Base-by-base conservation (phyloP, 2,888 invertebrate species). In the Cosmia pyralina region DNA sequence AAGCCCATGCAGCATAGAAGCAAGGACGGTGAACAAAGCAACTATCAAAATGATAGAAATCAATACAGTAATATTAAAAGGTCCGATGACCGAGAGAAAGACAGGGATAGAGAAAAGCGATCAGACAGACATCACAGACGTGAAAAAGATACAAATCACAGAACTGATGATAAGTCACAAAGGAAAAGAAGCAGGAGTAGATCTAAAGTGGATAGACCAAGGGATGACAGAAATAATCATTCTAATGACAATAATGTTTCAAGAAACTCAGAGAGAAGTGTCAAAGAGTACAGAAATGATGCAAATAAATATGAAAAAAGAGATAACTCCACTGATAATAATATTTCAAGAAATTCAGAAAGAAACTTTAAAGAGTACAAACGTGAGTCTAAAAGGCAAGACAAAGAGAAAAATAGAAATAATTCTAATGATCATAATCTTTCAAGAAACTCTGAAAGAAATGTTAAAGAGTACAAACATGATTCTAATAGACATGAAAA, bases 171-270 rank as follows among this genome's bases (percentile, higher is more conserved):
- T 85, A 90, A 84, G 88, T 91, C 83, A 92, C 92, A 79, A 84
- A 91, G 84, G 90, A 92, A 87, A 88, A 93, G 91, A 95, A 89
- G 88, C 72, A 88, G 86, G 79, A 91, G 86, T 67, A 75, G 73
- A 2, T 69, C 75, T 22, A 80, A 63, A 57, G 34, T 28, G 28
- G 88, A 73, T 62, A 79, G 85, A 57, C 78, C 88, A 75, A 81
- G 71, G 62, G 73, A 70, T 72, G 58, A 68, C n/a, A 78, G 72
- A 60, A 81, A 72, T 65, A 82, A 73, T 50, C 64, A 77, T 66
- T 53, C 58, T 38, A 70, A 62, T 69, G 80, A 83, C 50, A 69
- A 72, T 44, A 83, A 79, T 69, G 48, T 52, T 28, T 65, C 78
- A 53, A 81, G 69, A 75, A 82, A 82, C 34, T 68, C 83, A 0